A percentile compares a stretch with the other conserved stretches of the same genome.
These are phyloP conservation scores for Eonycteris spelaea DNA, from an alignment of 2,113 vertebrate genomes.

Conservation along the genomic window DNA sequence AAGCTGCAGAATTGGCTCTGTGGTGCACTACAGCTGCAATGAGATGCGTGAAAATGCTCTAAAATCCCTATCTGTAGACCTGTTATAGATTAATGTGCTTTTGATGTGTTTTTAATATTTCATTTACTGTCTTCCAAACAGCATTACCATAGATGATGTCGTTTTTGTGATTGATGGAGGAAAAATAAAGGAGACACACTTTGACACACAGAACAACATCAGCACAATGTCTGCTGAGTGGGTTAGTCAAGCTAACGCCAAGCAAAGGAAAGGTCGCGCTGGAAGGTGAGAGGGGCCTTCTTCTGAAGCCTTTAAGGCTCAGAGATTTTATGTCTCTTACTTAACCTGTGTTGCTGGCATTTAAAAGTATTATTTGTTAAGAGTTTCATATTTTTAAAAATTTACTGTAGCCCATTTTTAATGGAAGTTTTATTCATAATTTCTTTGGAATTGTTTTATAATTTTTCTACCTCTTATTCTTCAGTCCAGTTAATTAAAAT, in stretches of 20 bases:
- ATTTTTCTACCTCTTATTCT: not conserved
- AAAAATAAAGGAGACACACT: conserved; percentile 98
- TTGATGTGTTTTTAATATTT: conserved; percentile 28
- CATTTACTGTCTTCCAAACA: conserved; percentile 69
- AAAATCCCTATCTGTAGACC: not conserved
- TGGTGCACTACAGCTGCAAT: fast-evolving
- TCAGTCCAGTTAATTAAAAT: not conserved
- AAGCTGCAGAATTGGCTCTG: not conserved
- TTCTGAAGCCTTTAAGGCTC: not conserved
- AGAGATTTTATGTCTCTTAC: not conserved
- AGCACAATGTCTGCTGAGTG: conserved; percentile 97
- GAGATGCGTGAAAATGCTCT: not conserved
- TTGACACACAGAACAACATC: conserved; percentile 98
- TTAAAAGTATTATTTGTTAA: not conserved
- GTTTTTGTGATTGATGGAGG: conserved; percentile 97
- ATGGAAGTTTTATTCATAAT: not conserved
- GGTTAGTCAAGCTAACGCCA: conserved; percentile 98
- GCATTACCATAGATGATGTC: conserved; percentile 98
- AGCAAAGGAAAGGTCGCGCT: conserved; percentile 96
- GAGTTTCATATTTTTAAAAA: not conserved
- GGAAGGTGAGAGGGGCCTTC: conserved; percentile 86
- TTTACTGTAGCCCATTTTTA: not conserved
- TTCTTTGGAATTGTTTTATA: not conserved
- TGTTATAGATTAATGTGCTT: not conserved
- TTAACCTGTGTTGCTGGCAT: not conserved